These are phyloP conservation scores for Drosophila hamatofila DNA, from an alignment of 2,888 invertebrate genomes.

Conservation along the genomic window DNA sequence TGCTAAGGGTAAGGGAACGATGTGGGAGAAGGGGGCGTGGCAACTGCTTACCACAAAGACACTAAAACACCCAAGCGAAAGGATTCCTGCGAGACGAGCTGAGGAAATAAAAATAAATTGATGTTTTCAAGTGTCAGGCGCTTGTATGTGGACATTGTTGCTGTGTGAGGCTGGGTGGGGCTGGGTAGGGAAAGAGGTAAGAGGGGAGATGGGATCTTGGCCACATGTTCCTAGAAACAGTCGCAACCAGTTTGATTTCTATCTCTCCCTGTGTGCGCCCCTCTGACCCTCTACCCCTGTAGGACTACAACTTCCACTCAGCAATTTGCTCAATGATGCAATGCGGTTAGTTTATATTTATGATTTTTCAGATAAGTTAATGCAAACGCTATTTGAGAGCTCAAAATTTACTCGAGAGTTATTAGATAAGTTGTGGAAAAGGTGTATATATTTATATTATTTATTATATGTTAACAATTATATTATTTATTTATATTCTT, in stretches of 20 bases:
- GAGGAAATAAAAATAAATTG: constrained; percentile 77
- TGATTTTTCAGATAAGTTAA: constrained; percentile 59
- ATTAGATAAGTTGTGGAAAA: not conserved
- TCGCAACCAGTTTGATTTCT: constrained; percentile 37
- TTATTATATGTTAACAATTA: no score
- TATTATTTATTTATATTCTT: no score
- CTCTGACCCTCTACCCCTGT: not conserved
- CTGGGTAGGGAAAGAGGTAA: not conserved
- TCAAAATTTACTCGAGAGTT: constrained; percentile 16
- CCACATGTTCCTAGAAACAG: constrained; percentile 41
- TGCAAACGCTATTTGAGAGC: constrained; percentile 18
- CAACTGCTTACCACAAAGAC: constrained; percentile 26
- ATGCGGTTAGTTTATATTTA: constrained; percentile 71
- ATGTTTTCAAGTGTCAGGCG: constrained; percentile 75
- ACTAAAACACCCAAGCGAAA: constrained; percentile 57
- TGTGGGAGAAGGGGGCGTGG: not conserved
- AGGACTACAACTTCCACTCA: constrained; percentile 35
- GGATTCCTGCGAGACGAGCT: constrained; percentile 52
- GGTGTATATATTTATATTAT: no score
- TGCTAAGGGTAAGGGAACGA: not conserved
- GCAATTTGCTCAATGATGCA: constrained; percentile 75
- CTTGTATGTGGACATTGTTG: constrained; percentile 42
- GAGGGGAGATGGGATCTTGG: constrained; percentile 1
- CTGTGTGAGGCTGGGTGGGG: constrained; percentile 1
- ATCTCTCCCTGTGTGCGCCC: not conserved